Evolutionary conservation across 1,140 invertebrate genomes (phyloP).

Genomic region (Hyles euphorbiae): DNA sequence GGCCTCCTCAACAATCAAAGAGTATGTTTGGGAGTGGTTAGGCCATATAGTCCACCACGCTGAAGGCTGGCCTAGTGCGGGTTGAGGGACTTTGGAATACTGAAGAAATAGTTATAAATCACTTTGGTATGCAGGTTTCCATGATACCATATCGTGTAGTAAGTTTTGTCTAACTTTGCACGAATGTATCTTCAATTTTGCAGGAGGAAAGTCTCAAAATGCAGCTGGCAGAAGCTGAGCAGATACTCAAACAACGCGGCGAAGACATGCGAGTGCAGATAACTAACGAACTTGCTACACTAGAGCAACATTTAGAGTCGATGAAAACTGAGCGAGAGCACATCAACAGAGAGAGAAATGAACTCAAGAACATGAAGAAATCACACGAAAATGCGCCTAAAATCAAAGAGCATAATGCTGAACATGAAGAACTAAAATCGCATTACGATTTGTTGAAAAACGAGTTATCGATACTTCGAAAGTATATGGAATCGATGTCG

Average conservation of each 20-base stretch:
- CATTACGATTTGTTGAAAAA: conserved; percentile 42
- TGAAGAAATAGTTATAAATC: too few species aligned
- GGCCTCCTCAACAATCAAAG: too few species aligned
- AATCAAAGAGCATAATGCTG: conserved; percentile 23
- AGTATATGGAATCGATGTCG: conserved; percentile 35
- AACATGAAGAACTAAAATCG: conserved; percentile 26
- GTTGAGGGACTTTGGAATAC: too few species aligned
- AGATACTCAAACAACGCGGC: conserved; percentile 35
- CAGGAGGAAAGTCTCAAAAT: conserved; percentile 52
- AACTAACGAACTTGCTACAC: conserved; percentile 42
- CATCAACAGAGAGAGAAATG: conserved; percentile 37
- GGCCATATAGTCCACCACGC: too few species aligned
- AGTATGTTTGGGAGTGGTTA: too few species aligned
- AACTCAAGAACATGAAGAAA: conserved; percentile 41
- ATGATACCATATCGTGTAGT: too few species aligned
- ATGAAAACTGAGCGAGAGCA: conserved; percentile 52
- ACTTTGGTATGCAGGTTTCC: too few species aligned
- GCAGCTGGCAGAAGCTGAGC: conserved; percentile 46
- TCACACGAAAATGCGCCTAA: conserved; percentile 21
- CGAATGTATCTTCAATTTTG: conserved; percentile 10
- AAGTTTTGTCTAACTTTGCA: too few species aligned
- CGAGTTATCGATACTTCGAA: conserved; percentile 39
- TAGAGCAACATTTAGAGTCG: conserved; percentile 40
- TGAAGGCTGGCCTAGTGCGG: too few species aligned
- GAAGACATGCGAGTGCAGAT: conserved; percentile 57